These are phyloP conservation scores for Pseudomyrmex cubaensis DNA, from an alignment of 1,140 invertebrate species.

Conservation along the genomic window DNA sequence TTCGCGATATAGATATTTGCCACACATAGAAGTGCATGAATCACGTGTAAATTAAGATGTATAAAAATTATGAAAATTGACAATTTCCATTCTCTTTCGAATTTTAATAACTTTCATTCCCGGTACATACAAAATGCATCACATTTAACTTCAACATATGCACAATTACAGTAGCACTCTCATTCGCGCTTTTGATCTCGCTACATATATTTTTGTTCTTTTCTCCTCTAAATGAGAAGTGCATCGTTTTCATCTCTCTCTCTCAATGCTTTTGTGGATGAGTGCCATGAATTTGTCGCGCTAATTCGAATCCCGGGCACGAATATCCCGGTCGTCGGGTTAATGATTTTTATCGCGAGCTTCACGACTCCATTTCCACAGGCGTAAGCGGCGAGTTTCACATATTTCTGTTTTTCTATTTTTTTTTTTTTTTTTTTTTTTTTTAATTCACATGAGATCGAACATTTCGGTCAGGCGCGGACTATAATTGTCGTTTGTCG, in stretches of 20 bases:
- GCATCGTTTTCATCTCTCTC: constrained; percentile 20
- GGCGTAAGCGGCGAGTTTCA: not conserved
- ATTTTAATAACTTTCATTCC: not conserved
- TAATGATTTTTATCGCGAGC: constrained; percentile 56
- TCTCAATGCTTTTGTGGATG: not conserved
- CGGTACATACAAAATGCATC: not conserved
- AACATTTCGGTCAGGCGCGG: constrained; percentile 18
- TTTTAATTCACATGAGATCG: constrained; percentile 37
- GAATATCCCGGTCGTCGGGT: constrained; percentile 19
- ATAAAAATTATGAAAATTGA: not conserved
- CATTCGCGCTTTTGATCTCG: not conserved
- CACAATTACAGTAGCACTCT: not conserved
- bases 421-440: not conserved
- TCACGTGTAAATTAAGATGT: no score
- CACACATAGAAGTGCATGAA: not conserved
- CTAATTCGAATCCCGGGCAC: constrained; percentile 32
- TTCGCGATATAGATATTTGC: not conserved
- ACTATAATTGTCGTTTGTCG: constrained; percentile 52
- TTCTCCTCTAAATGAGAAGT: not conserved
- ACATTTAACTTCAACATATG: not conserved
- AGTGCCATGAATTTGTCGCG: constrained; percentile 2
- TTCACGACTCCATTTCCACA: constrained; percentile 34
- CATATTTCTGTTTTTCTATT: constrained; percentile 31
- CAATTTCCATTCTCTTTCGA: not conserved
- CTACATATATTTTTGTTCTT: constrained; percentile 5